Base-by-base conservation (phyloP, 2,888 invertebrate genomes). In the Netelia inedita region DNA sequence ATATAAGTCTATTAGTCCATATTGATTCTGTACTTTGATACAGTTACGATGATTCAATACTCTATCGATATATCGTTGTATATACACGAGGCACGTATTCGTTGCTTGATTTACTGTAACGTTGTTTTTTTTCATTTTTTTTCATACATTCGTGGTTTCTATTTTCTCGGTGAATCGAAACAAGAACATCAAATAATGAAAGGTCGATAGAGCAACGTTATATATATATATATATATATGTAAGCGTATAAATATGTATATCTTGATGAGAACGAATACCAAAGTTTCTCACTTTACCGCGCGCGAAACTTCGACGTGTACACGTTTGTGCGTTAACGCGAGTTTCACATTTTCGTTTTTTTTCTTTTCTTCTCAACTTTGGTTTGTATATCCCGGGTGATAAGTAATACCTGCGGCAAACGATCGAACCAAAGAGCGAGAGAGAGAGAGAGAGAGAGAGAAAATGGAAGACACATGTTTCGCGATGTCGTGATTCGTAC, bases 401-500 rank as follows among this genome's bases (percentile, higher is more conserved):
- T 78, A 72, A 57, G 66, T 66, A 79, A 66, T 46, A 72, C 59
- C 1, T 9, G 28, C 28, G 28, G 28, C 28, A 28, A 28, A 78
- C 19, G 46, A 10, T 46, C 11, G 28, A 65, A 76, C 66, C 14
- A 10, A 10, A 46, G 11, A 65, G 41, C 11, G 28, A 23, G 43
- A 72, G 55, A 53, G 23, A 55, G 41, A 23, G 21, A 57, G 19
- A 1, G 66, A 68, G 61, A 72, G 23, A 11, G 43, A 81, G 76
- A 81, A 57, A 71, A 46, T 21, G 82, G 53, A 85, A 82, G 57
- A 82, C 85, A 75, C 85, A 79, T 79, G 85, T 85, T 85, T 82
- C 79, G 79, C 82, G 79, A 85, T 82, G 85, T 85, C 81, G 82
- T 85, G 81, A 85, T 82, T 80, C 85, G 83, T 85, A 86, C 83